Evolutionary conservation across 2,888 invertebrate species (phyloP).

Genomic region (Amiota minor): DNA sequence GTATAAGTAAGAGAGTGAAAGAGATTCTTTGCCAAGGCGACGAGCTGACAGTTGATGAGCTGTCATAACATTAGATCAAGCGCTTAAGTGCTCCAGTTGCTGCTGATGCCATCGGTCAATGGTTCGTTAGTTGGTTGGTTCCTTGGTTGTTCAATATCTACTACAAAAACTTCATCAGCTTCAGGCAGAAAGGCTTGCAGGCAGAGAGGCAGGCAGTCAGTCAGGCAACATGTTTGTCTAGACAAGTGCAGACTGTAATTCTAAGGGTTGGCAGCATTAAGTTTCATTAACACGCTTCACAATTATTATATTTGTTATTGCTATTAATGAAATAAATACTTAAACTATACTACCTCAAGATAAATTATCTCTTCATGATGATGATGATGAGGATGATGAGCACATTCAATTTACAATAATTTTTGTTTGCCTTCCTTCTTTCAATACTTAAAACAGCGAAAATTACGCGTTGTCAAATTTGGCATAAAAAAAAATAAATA

Average conservation of each 20-base stretch:
- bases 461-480: slow-evolving; percentile 12
- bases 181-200: too few species aligned
- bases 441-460: slow-evolving; percentile 15
- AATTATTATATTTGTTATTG: slow-evolving; percentile 45
- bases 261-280: slow-evolving; percentile 32
- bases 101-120: slow-evolving; percentile 33
- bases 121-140: too few species aligned
- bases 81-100: slow-evolving; percentile 43
- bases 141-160: too few species aligned
- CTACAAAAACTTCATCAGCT: too few species aligned
- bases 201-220: too few species aligned
- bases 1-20: slow-evolving; percentile 8
- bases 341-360: neutral
- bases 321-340: slow-evolving; percentile 30
- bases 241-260: neutral
- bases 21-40: slow-evolving; percentile 8
- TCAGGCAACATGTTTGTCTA: too few species aligned
- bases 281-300: neutral
- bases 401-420: neutral
- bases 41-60: slow-evolving; percentile 69
- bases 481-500: slow-evolving; percentile 42
- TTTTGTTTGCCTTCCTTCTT: slow-evolving; percentile 7
- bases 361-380: neutral
- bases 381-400: neutral
- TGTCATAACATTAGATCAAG: slow-evolving; percentile 72